Evolutionary conservation across 1,140 invertebrate genomes (phyloP), one percentile per base, ranked within the genome.

Genomic region (Lepidotrigona ventralis): DNA sequence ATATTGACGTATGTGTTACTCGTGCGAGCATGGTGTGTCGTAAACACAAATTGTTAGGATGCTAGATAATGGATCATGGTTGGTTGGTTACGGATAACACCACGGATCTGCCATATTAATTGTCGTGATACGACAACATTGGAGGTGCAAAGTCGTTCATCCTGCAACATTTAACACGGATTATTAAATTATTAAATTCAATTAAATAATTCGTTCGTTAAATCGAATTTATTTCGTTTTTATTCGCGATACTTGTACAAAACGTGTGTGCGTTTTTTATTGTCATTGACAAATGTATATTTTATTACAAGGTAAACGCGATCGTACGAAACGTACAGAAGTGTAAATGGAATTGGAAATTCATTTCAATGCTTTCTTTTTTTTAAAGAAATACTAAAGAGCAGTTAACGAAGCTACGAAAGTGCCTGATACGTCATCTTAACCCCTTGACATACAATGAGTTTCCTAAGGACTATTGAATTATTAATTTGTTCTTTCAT

Each of bases 1-100:
- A 76, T 82, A 76, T 82, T 82, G 80, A 69, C 80, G 26, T 46
- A 33, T 76, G 29, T 76, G 73, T 68, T 58, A 76, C 69, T 58
- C 63, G 33, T 76, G 72, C 53, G 19, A 76, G 23, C 51, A 21
- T 19, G n/a, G 19, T 14, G 53, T 51, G 64, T 51, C 60, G 63
- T 76, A 58, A 82, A 82, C 60, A 82, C 63, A 69, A 81, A 76
- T 76, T 76, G 72, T 68, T 69, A 29, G 33, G 73, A 56, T 58
- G 53, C 54, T 69, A 76, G 53, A 39, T 69, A 76, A 76, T 68
- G 70, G 70, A 74, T 81, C 58, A 72, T 39, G 63, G 72, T 58
- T 26, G 63, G 63, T 68, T 76, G 63, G n/a, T 33, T n/a, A 46
- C n/a, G 33, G 33, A 58, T 64, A 76, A 69, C 71, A 60, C 23